Evolutionary conservation across 2,113 vertebrate species (phyloP).

Genomic region (Diadophis punctatus): DNA sequence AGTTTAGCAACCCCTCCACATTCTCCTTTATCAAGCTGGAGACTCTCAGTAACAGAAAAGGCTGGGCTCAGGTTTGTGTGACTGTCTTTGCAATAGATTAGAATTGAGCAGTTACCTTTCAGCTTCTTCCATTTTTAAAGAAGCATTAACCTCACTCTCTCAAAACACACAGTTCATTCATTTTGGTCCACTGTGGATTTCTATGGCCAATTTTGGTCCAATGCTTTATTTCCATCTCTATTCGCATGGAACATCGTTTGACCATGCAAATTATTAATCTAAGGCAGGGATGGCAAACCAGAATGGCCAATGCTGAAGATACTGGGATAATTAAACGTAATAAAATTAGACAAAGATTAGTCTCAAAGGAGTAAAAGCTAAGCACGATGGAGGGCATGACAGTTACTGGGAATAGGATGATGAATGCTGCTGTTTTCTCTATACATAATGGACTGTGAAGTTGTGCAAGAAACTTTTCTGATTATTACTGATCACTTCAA

Average conservation of each 20-base stretch:
- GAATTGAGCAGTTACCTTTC: neutral
- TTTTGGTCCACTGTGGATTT: neutral
- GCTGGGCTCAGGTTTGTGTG: neutral
- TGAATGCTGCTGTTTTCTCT: neutral
- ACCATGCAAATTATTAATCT: neutral
- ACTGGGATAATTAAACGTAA: neutral
- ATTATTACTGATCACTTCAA: neutral
- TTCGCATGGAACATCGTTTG: neutral
- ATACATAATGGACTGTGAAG: neutral
- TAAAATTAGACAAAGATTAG: neutral
- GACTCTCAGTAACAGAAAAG: neutral
- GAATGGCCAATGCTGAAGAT: neutral
- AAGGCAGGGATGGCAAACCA: neutral
- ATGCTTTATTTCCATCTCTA: neutral
- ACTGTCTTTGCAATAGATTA: neutral
- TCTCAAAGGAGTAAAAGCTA: neutral
- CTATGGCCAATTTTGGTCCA: neutral
- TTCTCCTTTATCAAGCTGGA: neutral
- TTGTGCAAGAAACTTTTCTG: neutral
- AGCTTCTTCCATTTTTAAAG: neutral
- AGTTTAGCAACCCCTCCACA: too few species aligned
- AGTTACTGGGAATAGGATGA: neutral
- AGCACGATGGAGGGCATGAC: neutral
- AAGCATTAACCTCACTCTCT: neutral
- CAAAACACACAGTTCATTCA: neutral